phyloP scores from a whole-genome alignment of 2,113 vertebrate genomes.

The Panurus biarmicus region DNA sequence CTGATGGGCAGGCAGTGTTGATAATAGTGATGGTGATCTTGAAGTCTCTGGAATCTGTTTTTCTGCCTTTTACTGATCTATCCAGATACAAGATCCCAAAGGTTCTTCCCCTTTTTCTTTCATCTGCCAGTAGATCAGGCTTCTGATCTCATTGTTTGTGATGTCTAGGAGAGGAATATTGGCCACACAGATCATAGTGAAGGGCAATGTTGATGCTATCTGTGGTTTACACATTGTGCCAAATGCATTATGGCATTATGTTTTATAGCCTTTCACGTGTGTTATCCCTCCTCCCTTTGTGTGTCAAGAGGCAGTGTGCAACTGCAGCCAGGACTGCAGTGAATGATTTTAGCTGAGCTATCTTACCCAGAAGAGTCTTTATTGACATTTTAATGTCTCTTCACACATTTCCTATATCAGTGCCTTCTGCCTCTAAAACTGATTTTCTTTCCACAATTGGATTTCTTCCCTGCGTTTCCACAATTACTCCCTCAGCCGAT shows the following conservation, averaged over 20 bases:
- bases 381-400: conserved; percentile 37
- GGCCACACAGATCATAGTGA: conserved; percentile 25
- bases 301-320: not conserved
- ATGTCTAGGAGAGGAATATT: conserved; percentile 1
- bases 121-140: not conserved
- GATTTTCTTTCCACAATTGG: not conserved
- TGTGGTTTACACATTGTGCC: conserved; percentile 5
- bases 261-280: not conserved
- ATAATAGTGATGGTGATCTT: not conserved
- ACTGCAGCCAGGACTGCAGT: not conserved
- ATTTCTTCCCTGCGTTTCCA: not conserved
- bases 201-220: conserved; percentile 34
- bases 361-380: conserved; percentile 8
- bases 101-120: conserved; percentile 7
- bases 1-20: not conserved
- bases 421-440: not conserved
- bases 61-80: conserved; percentile 1
- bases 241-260: not conserved
- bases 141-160: conserved; percentile 10
- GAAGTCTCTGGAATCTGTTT: not conserved
- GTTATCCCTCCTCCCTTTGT: not conserved
- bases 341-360: conserved; percentile 2
- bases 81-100: conserved; percentile 18
- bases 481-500: not conserved
- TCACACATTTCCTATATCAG: not conserved